Percentiles rank a stretch among this genome's conserved stretches.
phyloP scores from a whole-genome alignment of 2,113 vertebrate species.

The Melanerpes aurifrons region DNA sequence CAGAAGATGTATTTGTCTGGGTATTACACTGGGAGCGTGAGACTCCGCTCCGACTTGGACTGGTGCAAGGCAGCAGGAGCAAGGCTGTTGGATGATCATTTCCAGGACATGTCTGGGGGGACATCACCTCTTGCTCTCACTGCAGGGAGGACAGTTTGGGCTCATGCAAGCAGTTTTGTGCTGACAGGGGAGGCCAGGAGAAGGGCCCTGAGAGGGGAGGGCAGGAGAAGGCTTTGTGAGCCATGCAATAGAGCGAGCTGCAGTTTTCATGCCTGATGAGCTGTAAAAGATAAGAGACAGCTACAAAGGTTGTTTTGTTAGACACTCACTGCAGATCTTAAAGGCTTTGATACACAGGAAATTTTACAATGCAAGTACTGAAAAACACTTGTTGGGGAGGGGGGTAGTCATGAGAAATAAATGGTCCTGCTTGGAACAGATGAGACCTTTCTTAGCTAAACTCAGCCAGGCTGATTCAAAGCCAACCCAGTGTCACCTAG shows the following conservation, averaged over 20 bases:
- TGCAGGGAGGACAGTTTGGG: neutral
- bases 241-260: accelerated
- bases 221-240: neutral
- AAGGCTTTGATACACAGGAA: neutral
- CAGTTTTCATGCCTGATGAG: neutral
- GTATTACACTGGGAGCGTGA: accelerated
- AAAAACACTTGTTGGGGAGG: neutral
- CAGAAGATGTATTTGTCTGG: neutral
- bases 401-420: neutral
- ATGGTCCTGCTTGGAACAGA: neutral
- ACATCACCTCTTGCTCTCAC: neutral
- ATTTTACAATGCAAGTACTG: neutral
- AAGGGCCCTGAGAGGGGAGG: no score
- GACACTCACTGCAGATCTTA: neutral
- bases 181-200: neutral
- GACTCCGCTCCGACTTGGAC: neutral
- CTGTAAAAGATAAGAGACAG: neutral
- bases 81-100: neutral
- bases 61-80: neutral
- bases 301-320: neutral
- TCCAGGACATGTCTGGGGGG: neutral
- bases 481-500: neutral
- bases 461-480: neutral
- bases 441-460: neutral
- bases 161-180: neutral